Evolutionary conservation across 1,140 invertebrate species (phyloP).

Genomic region (Drosophila ficusphila): DNA sequence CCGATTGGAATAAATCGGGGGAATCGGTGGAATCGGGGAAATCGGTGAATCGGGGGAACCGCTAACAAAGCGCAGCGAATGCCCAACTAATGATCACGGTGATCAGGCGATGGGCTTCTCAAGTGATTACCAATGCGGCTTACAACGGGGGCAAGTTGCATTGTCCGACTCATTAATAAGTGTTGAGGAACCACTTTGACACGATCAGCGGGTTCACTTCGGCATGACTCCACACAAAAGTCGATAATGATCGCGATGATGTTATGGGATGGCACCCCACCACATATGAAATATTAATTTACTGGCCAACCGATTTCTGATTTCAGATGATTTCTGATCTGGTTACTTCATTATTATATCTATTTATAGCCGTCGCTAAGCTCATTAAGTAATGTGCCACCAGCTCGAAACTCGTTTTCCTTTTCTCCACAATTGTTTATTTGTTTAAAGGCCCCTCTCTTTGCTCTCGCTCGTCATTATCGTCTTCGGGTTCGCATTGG

Average conservation of each 20-base stretch:
- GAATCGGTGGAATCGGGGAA: slow-evolving; percentile 12
- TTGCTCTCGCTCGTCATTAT: slow-evolving; percentile 50
- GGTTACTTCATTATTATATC: slow-evolving; percentile 82
- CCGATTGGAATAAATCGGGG: neutral
- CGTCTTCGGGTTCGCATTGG: slow-evolving; percentile 64
- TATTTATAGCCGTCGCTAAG: slow-evolving; percentile 75
- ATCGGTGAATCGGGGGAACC: slow-evolving; percentile 44
- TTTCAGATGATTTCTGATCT: slow-evolving; percentile 67
- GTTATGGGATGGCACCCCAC: slow-evolving; percentile 2
- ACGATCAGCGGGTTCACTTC: slow-evolving; percentile 59
- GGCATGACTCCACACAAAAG: slow-evolving; percentile 71
- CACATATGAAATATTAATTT: slow-evolving; percentile 81
- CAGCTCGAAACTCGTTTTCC: slow-evolving; percentile 45
- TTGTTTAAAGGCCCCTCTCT: slow-evolving; percentile 72
- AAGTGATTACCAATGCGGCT: slow-evolving; percentile 77
- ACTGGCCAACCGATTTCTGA: slow-evolving; percentile 50
- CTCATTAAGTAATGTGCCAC: slow-evolving; percentile 77
- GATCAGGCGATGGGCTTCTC: slow-evolving; percentile 53
- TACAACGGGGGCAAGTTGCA: slow-evolving; percentile 58
- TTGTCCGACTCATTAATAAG: slow-evolving; percentile 76
- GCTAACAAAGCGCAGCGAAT: slow-evolving; percentile 80
- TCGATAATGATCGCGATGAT: slow-evolving; percentile 41
- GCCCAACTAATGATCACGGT: slow-evolving; percentile 70
- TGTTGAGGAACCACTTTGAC: slow-evolving; percentile 72
- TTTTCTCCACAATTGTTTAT: slow-evolving; percentile 65